These are phyloP conservation scores for Reticulitermes speratus DNA, from an alignment of 1,140 invertebrate species.

Conservation along the genomic window DNA sequence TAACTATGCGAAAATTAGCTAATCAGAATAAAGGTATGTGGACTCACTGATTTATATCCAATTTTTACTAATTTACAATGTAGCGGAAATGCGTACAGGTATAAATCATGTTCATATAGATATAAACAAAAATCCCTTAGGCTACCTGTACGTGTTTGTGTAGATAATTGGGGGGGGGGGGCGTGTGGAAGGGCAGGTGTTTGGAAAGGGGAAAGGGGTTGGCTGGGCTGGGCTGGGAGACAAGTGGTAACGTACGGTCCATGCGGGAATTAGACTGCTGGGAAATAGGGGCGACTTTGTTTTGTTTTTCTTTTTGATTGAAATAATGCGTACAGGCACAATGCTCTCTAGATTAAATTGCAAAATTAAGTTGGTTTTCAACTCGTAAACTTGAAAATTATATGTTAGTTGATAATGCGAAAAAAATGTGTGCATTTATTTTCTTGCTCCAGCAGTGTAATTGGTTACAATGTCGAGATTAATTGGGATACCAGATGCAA, in stretches of 20 bases:
- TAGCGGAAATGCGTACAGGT: not conserved
- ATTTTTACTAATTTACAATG: slow-evolving; percentile 30
- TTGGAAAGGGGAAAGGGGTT: not conserved
- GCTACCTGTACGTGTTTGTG: not conserved
- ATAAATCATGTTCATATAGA: slow-evolving; percentile 27
- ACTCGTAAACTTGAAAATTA: slow-evolving; percentile 3
- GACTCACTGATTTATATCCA: slow-evolving; percentile 27
- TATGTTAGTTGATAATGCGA: not conserved
- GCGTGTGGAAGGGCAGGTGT: not conserved
- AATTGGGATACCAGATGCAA: not conserved
- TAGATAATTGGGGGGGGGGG: slow-evolving; percentile 18
- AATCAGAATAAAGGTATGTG: slow-evolving; percentile 29
- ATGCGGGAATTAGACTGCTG: slow-evolving; percentile 15
- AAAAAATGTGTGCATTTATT: not conserved
- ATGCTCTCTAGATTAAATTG: not conserved
- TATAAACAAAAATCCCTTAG: slow-evolving; percentile 25
- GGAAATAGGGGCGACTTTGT: slow-evolving; percentile 14
- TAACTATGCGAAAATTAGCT: slow-evolving; percentile 17
- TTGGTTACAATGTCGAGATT: not conserved
- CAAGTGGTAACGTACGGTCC: slow-evolving; percentile 15
- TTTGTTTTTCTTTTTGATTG: not conserved
- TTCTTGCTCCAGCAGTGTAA: not conserved
- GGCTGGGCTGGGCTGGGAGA: not conserved
- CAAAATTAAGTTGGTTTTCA: slow-evolving; percentile 10
- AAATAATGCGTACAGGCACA: slow-evolving; percentile 7